Percentiles rank a stretch among this genome's conserved stretches.
phyloP scores from a whole-genome alignment of 2,113 vertebrate genomes.

The Nibea coibor region DNA sequence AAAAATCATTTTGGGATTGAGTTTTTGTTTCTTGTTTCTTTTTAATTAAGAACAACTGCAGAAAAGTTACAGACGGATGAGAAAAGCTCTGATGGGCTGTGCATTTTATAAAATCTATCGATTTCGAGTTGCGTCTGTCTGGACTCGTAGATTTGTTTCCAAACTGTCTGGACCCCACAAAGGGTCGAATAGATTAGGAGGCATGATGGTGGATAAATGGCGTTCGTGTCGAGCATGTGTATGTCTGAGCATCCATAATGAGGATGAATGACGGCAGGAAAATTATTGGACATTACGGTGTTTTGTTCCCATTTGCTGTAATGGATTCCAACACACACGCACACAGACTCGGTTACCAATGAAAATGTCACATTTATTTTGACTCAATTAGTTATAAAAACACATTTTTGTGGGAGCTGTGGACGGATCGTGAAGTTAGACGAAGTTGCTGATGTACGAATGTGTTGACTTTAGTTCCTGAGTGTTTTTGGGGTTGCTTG shows the following conservation, averaged over 20 bases:
- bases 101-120: conserved; percentile 8
- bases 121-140: conserved; percentile 35
- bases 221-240: conserved; percentile 8
- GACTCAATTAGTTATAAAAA: conserved; percentile 21
- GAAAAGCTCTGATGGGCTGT: not conserved
- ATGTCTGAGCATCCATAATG: conserved; percentile 41
- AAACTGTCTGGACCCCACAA: conserved; percentile 19
- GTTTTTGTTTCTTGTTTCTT: not conserved
- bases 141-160: conserved; percentile 27
- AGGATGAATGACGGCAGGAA: conserved; percentile 54
- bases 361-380: conserved; percentile 48
- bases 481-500: not conserved
- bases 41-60: not conserved
- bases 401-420: conserved; percentile 10
- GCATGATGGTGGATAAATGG: conserved; percentile 34
- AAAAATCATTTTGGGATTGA: not conserved
- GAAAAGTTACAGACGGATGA: not conserved
- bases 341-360: not conserved
- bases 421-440: not conserved
- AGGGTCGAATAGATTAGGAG: conserved; percentile 39
- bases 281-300: conserved; percentile 43
- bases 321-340: conserved; percentile 45
- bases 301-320: conserved; percentile 65
- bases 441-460: not conserved
- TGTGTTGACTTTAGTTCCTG: not conserved